phyloP scores from a whole-genome alignment of 2,113 vertebrate species.

The Psammodynastes pulverulentus region DNA sequence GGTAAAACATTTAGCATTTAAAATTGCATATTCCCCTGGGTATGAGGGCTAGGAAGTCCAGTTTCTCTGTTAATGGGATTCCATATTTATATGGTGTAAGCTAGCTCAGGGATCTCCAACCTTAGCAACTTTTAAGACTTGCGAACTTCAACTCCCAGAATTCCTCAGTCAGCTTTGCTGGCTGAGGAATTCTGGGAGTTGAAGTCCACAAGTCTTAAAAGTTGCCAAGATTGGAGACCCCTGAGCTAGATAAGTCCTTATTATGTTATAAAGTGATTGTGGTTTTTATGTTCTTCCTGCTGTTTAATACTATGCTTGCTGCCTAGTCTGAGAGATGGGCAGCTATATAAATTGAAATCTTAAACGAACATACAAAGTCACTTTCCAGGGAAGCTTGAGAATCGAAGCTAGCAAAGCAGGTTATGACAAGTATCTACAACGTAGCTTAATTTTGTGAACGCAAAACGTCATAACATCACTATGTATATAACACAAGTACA shows the following conservation, averaged over 20 bases:
- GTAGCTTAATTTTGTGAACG: neutral
- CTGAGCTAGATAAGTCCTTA: too few species aligned
- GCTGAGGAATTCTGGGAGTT: too few species aligned
- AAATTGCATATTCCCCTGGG: neutral
- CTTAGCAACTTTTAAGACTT: too few species aligned
- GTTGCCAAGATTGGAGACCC: too few species aligned
- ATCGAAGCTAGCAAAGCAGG: neutral
- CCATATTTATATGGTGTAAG: neutral
- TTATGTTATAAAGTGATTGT: neutral
- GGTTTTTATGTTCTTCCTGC: neutral
- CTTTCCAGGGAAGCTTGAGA: neutral
- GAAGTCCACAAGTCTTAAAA: too few species aligned
- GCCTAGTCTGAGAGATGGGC: neutral
- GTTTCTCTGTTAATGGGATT: neutral
- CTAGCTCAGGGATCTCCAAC: too few species aligned
- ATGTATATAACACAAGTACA: neutral
- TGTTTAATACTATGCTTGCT: neutral
- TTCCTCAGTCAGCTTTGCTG: too few species aligned
- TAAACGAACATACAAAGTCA: neutral
- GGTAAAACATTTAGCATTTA: neutral
- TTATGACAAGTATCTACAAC: neutral
- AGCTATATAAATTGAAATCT: neutral
- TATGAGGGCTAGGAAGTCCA: neutral
- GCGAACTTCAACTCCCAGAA: too few species aligned
- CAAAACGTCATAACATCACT: neutral